These are phyloP conservation scores for Austrolebias charrua DNA, from an alignment of 2,797 vertebrate species.

Conservation along the genomic window DNA sequence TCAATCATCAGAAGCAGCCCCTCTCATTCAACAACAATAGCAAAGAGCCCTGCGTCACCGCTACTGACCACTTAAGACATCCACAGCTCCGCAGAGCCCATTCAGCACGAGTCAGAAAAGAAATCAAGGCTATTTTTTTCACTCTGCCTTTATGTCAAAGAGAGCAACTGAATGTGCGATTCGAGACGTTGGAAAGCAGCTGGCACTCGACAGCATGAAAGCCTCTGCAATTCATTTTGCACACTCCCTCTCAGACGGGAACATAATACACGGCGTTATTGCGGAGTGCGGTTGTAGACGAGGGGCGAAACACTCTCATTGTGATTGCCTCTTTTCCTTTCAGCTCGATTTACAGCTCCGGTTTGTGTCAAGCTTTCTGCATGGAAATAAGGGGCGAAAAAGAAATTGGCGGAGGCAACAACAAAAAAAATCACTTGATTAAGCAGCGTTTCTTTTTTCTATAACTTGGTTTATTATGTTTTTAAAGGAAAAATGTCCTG, in stretches of 20 bases:
- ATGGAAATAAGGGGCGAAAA: conserved; percentile 50
- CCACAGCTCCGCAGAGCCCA: conserved; percentile 65
- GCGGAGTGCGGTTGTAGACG: conserved; percentile 66
- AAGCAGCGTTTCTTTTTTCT: conserved; percentile 34
- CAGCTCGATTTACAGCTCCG: conserved; percentile 59
- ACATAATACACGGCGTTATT: conserved; percentile 71
- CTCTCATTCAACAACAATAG: conserved; percentile 74
- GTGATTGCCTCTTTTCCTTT: conserved; percentile 66
- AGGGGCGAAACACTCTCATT: conserved; percentile 71
- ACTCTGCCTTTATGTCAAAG: conserved; percentile 75
- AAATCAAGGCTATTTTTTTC: conserved; percentile 79
- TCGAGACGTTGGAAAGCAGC: conserved; percentile 76
- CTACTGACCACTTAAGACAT: conserved; percentile 76
- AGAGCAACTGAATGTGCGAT: conserved; percentile 70
- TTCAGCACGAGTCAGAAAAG: conserved; percentile 70
- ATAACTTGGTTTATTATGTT: too few species aligned
- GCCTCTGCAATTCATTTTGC: conserved; percentile 67
- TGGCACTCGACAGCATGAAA: conserved; percentile 76
- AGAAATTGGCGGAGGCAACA: conserved; percentile 40
- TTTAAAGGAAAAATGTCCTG: not conserved
- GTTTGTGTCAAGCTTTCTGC: conserved; percentile 54
- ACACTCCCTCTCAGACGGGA: conserved; percentile 60
- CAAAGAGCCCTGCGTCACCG: conserved; percentile 64
- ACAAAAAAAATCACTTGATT: conserved; percentile 49
- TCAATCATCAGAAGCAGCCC: conserved; percentile 73